Base-by-base conservation (phyloP, 1,140 invertebrate species). In the Potamilus streckersoni region DNA sequence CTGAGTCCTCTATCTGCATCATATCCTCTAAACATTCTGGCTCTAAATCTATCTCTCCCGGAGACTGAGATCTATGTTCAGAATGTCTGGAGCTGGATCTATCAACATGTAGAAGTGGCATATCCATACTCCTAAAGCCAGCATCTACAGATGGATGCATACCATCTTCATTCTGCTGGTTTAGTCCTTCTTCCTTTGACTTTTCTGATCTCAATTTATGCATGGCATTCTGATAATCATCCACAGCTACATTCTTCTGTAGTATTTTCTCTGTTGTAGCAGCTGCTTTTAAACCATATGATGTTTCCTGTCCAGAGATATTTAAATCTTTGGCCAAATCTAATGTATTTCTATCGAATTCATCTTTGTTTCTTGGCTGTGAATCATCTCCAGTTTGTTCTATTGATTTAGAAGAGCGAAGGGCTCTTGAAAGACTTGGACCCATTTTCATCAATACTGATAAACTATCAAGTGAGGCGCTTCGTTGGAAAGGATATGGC, bases 21-120 rank as follows among this genome's bases (percentile, higher is more conserved):
- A 70, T 75, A 17, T 75, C 68, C 20, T 75, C 67, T 23, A 75
- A 23, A 20, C 49, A 65, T 16, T 65, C 67, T 31, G 69, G 64
- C 49, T 17, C 60, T n/a, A 78, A 65, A n/a, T 62, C 65, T 13
- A 81, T 62, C 67, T 82, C 81, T 31, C 79, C 79, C 23, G 76
- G 79, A 19, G 81, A 82, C 23, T 79, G 69, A 60, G 79, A 74
- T 68, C 79, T 31, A 19, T 71, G 38, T 49, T 49, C 38, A 49
- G 38, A 49, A 49, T 49, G 71, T 38, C 70, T 69, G 23, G 15
- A 27, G 55, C 67, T 49, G 38, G 38, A 49, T 6, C 38, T 49
- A 49, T 49, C 1, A 1, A 49, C 0, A 49, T 49, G 38, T 49
- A 49, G 38, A 49, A 49, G 38, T 49, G 38, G 38, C 11, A 49